phyloP scores from a whole-genome alignment of 2,888 invertebrate genomes.

The Calameuta filiformis region DNA sequence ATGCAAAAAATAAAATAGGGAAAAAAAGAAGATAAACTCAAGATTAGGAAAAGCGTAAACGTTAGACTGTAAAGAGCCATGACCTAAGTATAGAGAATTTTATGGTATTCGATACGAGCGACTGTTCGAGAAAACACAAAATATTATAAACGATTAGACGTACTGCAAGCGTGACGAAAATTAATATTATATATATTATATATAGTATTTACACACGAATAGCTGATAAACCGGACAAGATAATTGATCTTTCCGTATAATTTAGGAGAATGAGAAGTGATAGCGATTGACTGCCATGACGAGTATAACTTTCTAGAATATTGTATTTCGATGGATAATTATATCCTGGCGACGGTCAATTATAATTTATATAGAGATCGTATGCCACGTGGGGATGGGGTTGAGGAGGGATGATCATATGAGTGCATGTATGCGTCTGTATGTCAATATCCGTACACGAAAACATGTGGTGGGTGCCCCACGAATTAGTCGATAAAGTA shows the following conservation, averaged over 20 bases:
- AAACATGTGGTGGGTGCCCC: background rate
- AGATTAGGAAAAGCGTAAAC: background rate
- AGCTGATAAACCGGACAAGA: background rate
- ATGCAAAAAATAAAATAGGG: background rate
- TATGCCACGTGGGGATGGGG: background rate
- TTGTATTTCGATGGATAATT: background rate
- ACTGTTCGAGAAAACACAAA: background rate
- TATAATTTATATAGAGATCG: background rate
- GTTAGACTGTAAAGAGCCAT: slow-evolving; percentile 35
- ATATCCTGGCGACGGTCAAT: background rate
- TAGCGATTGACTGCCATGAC: background rate
- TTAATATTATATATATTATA: background rate
- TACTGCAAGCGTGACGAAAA: background rate
- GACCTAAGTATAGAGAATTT: slow-evolving; percentile 40
- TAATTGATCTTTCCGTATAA: background rate
- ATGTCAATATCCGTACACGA: too few relatives aligned
- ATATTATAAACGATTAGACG: background rate
- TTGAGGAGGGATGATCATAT: background rate
- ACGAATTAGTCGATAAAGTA: background rate
- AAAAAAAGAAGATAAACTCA: background rate
- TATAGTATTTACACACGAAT: background rate
- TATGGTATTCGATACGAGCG: slow-evolving; percentile 20
- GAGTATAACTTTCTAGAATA: background rate
- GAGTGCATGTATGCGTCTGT: background rate
- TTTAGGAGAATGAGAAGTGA: background rate